Evolutionary conservation across 2,888 invertebrate genomes (phyloP).

Genomic region (Parelbella ahira): DNA sequence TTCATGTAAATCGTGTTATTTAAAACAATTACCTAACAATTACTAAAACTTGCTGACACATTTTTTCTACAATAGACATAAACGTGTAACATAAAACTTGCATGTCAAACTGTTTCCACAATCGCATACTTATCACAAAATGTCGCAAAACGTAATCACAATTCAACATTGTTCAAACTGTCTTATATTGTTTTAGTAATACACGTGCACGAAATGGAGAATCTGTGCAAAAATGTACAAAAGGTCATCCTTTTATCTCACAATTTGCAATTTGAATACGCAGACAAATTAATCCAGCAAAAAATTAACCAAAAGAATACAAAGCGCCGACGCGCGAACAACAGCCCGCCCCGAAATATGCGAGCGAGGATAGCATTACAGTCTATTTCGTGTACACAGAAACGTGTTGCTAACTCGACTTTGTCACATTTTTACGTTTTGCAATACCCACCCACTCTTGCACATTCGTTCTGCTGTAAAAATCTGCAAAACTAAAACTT

Average conservation of each 20-base stretch:
- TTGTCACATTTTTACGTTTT: slow-evolving; percentile 39
- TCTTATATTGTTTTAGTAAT: slow-evolving; percentile 13
- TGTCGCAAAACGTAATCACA: too few species aligned
- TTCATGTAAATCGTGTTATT: too few species aligned
- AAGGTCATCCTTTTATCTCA: slow-evolving; percentile 67
- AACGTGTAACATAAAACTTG: too few species aligned
- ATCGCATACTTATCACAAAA: too few species aligned
- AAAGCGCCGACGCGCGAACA: slow-evolving; percentile 52
- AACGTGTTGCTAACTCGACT: slow-evolving; percentile 38
- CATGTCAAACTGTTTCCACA: too few species aligned
- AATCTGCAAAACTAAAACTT: slow-evolving; percentile 18
- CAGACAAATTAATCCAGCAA: slow-evolving; percentile 74
- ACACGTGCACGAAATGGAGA: slow-evolving; percentile 25
- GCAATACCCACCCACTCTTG: too few species aligned
- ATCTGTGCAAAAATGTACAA: slow-evolving; percentile 49
- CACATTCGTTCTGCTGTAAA: slow-evolving; percentile 22
- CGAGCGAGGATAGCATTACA: slow-evolving; percentile 53
- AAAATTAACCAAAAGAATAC: slow-evolving; percentile 68
- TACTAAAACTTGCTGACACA: too few species aligned
- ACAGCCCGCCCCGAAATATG: slow-evolving; percentile 58
- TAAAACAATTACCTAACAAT: too few species aligned
- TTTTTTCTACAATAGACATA: too few species aligned
- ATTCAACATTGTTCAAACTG: slow-evolving; percentile 8
- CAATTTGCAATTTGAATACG: slow-evolving; percentile 77
- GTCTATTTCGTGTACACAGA: slow-evolving; percentile 32